Percentiles rank a stretch among this genome's conserved stretches.
Evolutionary conservation across 2,797 vertebrate species (phyloP).

Genomic region (Scolopax bukidnonensis): DNA sequence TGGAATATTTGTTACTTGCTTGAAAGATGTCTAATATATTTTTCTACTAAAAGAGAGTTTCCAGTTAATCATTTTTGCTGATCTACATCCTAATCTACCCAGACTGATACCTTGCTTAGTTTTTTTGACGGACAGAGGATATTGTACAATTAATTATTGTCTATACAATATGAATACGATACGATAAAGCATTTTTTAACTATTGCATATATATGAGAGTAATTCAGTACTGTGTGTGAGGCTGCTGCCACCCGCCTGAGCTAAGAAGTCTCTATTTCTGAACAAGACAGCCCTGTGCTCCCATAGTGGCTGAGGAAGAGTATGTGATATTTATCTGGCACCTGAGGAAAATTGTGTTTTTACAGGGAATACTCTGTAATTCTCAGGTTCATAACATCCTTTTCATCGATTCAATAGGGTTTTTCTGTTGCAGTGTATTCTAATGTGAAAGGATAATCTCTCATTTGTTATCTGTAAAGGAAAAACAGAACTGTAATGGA

Average conservation of each 20-base stretch:
- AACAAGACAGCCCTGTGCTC: background rate
- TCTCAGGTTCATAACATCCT: background rate
- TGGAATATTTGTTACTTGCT: background rate
- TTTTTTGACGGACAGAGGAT: background rate
- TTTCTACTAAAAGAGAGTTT: background rate
- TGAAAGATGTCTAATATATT: background rate
- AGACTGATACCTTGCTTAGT: background rate
- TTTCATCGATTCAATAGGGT: background rate
- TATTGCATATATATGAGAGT: background rate
- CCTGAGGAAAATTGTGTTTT: background rate
- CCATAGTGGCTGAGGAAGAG: background rate
- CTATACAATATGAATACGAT: background rate
- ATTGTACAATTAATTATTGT: background rate
- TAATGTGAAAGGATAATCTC: background rate
- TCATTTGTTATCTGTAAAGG: slow-evolving; percentile 18
- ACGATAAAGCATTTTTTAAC: background rate
- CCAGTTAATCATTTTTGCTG: background rate
- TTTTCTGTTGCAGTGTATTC: background rate
- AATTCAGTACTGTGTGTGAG: background rate
- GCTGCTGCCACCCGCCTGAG: background rate
- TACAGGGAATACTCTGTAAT: background rate
- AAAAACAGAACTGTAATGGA: background rate
- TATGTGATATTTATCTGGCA: background rate
- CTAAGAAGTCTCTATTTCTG: background rate
- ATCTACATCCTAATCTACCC: background rate